phyloP scores from a whole-genome alignment of 2,797 vertebrate genomes.

The Phrynocephalus vlangalii region DNA sequence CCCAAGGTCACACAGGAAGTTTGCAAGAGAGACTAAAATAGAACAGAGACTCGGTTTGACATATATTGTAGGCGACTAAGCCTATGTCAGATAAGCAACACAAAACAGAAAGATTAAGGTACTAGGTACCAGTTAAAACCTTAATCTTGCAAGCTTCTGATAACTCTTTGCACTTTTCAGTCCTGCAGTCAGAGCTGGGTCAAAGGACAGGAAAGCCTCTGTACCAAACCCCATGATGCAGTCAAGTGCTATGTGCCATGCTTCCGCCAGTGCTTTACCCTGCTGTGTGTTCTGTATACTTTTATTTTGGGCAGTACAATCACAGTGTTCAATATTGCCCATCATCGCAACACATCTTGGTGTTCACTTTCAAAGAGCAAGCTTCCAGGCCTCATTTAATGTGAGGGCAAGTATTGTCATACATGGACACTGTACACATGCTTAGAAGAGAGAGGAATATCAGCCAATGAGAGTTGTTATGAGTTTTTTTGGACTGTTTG shows the following conservation, averaged over 20 bases:
- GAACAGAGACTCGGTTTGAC: conserved; percentile 56
- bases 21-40: conserved; percentile 49
- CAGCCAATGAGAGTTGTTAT: too few species aligned
- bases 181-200: background rate
- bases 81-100: conserved; percentile 47
- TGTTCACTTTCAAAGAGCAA: background rate
- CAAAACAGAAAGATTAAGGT: conserved; percentile 51
- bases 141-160: conserved; percentile 49
- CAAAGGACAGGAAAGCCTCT: conserved; percentile 3
- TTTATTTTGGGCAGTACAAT: background rate
- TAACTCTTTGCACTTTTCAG: conserved; percentile 33
- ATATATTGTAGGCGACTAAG: conserved; percentile 56
- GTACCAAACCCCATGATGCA: background rate
- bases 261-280: background rate
- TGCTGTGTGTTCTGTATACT: background rate
- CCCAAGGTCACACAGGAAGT: conserved; percentile 62
- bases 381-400: background rate
- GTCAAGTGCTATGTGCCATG: background rate
- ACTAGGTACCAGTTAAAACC: conserved; percentile 46
- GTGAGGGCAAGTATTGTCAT: background rate
- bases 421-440: background rate
- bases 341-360: background rate
- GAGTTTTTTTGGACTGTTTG: too few species aligned
- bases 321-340: background rate
- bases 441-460: background rate